These are phyloP conservation scores for Myopa tessellatipennis DNA, from an alignment of 2,888 invertebrate genomes.

Conservation along the genomic window DNA sequence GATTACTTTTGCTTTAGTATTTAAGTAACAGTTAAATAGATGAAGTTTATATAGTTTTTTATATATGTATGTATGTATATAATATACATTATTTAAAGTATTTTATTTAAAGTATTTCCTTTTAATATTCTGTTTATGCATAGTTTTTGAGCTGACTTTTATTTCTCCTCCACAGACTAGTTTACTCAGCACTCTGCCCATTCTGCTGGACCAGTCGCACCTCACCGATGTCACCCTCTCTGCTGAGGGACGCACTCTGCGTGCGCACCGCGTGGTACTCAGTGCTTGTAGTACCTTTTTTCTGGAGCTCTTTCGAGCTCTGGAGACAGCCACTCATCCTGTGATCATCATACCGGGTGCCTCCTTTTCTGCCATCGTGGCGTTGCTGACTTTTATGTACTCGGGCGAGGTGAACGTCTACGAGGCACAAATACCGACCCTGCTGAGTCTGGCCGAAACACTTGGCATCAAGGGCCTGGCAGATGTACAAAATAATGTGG, in stretches of 20 bases:
- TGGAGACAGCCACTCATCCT: conserved; percentile 66
- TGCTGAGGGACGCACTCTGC: conserved; percentile 84
- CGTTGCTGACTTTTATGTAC: conserved; percentile 88
- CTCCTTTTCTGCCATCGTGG: conserved; percentile 69
- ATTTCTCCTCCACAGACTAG: conserved; percentile 73
- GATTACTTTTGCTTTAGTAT: too few species aligned
- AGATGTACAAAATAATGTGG: conserved; percentile 78
- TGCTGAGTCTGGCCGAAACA: conserved; percentile 82
- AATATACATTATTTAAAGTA: too few species aligned
- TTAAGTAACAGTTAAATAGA: too few species aligned
- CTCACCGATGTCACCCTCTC: conserved; percentile 89
- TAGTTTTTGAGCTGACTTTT: too few species aligned
- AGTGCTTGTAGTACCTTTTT: conserved; percentile 93
- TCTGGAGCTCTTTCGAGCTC: conserved; percentile 79
- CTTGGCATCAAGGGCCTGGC: conserved; percentile 86
- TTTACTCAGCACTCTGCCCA: conserved; percentile 81
- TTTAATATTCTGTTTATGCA: too few species aligned
- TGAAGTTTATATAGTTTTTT: too few species aligned
- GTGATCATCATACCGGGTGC: conserved; percentile 68
- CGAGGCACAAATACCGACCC: conserved; percentile 80
- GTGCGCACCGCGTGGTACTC: conserved; percentile 86
- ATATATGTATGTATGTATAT: too few species aligned
- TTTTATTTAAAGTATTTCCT: too few species aligned
- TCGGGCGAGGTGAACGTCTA: conserved; percentile 88
- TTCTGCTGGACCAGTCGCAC: conserved; percentile 82